These are phyloP conservation scores for Cyprinus carpio DNA, from an alignment of 2,113 vertebrate species.

Conservation along the genomic window DNA sequence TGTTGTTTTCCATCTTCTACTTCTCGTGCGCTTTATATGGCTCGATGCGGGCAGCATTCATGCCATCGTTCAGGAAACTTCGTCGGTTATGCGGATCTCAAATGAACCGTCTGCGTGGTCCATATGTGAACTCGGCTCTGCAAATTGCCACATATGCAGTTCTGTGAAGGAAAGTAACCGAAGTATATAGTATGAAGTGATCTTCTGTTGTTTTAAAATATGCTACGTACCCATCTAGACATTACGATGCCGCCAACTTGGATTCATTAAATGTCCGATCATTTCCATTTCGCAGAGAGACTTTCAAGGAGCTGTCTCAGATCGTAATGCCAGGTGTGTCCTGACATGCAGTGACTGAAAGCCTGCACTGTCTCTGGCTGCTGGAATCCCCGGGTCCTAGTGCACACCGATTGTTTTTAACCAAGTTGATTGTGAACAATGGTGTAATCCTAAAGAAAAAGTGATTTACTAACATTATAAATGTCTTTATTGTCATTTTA, in stretches of 20 bases:
- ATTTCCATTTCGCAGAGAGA: not conserved
- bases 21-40: slow-evolving; percentile 7
- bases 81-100: not conserved
- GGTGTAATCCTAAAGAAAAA: no score
- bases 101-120: not conserved
- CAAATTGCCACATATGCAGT: slow-evolving; percentile 2
- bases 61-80: not conserved
- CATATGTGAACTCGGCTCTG: not conserved
- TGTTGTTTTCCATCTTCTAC: slow-evolving; percentile 65
- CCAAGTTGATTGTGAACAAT: not conserved
- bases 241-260: not conserved
- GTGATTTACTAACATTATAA: no score
- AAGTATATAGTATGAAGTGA: not conserved
- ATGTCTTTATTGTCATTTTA: no score
- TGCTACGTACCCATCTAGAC: not conserved
- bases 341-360: slow-evolving; percentile 23
- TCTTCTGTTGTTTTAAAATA: not conserved
- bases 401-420: not conserved
- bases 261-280: not conserved
- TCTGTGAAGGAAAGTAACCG: not conserved
- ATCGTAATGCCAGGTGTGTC: slow-evolving; percentile 52
- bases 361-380: not conserved
- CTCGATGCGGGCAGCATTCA: not conserved
- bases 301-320: not conserved
- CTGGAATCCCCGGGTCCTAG: slow-evolving; percentile 50